Percentiles rank a stretch among this genome's conserved stretches.
Conservation (phyloP, 2,797 vertebrate species). For the Cossypha caffra region DNA sequence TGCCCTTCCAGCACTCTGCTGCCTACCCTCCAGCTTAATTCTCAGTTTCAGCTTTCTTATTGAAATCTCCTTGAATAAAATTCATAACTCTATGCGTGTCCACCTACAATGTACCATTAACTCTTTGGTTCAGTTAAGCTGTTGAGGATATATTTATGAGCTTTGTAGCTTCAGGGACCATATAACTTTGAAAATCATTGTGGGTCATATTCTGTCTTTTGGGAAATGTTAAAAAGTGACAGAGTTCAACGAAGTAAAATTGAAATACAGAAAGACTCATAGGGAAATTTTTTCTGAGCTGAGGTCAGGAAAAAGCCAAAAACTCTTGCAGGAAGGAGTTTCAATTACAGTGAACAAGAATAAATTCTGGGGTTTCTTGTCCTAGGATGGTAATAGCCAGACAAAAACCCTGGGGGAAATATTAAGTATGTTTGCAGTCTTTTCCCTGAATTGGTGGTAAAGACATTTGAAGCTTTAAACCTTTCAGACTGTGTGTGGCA, state of each 20-base stretch:
- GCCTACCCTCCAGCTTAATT: neutral
- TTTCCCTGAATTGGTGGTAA: neutral
- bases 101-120: neutral
- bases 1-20: neutral
- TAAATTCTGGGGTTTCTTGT: neutral
- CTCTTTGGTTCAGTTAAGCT: neutral
- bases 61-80: neutral
- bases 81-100: neutral
- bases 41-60: neutral
- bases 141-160: neutral
- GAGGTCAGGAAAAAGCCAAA: neutral
- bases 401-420: neutral
- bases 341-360: constrained; percentile 4
- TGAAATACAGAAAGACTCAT: neutral
- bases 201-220: neutral
- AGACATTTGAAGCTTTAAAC: neutral
- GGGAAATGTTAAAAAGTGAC: neutral
- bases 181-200: neutral
- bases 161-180: neutral
- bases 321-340: neutral
- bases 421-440: neutral
- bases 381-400: neutral
- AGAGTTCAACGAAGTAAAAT: neutral
- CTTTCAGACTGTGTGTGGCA: neutral
- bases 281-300: neutral